Evolutionary conservation across 2,888 invertebrate species (phyloP), one percentile per base, ranked within the genome.

Genomic region (Monochamus alternatus): DNA sequence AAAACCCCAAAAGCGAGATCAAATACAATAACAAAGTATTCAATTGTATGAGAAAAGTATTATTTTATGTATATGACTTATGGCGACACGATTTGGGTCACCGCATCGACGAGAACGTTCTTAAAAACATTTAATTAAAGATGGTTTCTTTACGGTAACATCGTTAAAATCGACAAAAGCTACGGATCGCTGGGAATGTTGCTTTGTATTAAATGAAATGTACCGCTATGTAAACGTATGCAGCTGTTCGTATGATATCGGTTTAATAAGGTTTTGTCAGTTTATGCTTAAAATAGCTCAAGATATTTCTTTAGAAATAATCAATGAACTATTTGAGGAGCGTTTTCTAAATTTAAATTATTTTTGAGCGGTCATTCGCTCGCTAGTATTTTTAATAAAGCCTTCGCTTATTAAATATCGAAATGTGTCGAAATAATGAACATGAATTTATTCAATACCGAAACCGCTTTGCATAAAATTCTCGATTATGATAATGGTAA

Each of bases 121-220:
- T 58, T 44, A 68, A 38, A 58, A 14, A 43, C 68, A 44, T 31
- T 60, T 60, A 69, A 69, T 69, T 69, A 69, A 69, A 69, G 58
- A 69, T 69, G 69, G 69, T 60, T 66, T 69, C 69, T 69, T 69
- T 69, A 69, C 60, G 60, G 69, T 60, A 69, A 69, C 69, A 69
- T 69, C 60, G 30, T 69, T 69, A 69, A 69, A 60, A 69, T 69
- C 60, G 60, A 60, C 69, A 60, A 69, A 59, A 59, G 59, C 59
- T 38, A 76, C 74, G 76, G 74, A 74, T 74, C 69, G 75, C 72
- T 74, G 72, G 65, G 74, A 76, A 76, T 74, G 76, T 63, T 63
- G 69, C 73, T 75, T 76, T 73, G 73, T 74, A 74, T 68, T 66
- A 70, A 69, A 72, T 44, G 72, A 73, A 73, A 76, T 73, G 74